A percentile compares a stretch with the other conserved stretches of the same genome.
Evolutionary conservation across 2,888 invertebrate genomes (phyloP).

Genomic region (Drosophila limbata): DNA sequence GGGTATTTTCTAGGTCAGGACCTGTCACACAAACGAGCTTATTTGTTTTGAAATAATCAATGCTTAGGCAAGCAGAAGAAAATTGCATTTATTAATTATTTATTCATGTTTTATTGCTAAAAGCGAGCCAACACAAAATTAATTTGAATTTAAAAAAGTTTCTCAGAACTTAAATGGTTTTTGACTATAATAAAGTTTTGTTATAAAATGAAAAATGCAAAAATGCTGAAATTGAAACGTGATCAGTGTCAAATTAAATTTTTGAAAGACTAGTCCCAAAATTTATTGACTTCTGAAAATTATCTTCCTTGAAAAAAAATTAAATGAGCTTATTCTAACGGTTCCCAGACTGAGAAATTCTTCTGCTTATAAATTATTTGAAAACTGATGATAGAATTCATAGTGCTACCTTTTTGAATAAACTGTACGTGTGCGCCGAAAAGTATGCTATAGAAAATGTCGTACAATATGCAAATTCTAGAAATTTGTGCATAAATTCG

Average conservation of each 20-base stretch:
- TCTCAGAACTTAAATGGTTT: not conserved
- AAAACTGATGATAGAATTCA: not conserved
- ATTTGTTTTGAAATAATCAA: constrained; percentile 20
- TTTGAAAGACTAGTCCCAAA: too few species aligned
- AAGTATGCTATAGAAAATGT: constrained; percentile 36
- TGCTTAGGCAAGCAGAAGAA: constrained; percentile 34
- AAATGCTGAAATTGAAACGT: too few species aligned
- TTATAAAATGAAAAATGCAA: not conserved
- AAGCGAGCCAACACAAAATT: constrained; percentile 1
- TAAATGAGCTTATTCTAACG: not conserved
- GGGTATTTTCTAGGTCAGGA: not conserved
- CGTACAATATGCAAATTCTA: constrained; percentile 47
- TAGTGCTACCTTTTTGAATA: constrained; percentile 3
- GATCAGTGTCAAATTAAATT: too few species aligned
- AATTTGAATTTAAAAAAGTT: constrained; percentile 1
- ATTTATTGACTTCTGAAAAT: too few species aligned
- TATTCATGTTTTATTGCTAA: not conserved
- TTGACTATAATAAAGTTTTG: not conserved
- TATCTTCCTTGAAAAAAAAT: too few species aligned
- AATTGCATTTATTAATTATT: constrained; percentile 6
- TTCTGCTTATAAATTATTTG: constrained; percentile 1
- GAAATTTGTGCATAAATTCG: constrained; percentile 47
- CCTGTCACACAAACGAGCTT: not conserved
- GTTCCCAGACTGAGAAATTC: too few species aligned
- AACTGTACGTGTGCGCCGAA: constrained; percentile 23